Conservation (phyloP, 2,888 invertebrate genomes). For the Ommatoiulus sabulosus region DNA sequence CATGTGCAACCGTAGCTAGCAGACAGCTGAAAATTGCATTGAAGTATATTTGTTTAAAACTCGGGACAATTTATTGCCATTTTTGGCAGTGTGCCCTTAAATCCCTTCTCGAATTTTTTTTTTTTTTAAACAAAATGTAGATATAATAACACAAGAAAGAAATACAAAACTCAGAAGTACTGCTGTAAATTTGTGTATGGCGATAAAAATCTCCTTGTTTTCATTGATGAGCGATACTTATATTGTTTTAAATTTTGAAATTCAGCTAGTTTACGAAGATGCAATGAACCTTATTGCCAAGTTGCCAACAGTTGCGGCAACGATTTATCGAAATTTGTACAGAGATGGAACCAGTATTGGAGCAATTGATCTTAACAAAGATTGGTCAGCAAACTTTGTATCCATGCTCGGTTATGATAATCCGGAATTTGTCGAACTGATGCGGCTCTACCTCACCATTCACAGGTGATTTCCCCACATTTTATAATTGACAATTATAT, state of each 20-base stretch:
- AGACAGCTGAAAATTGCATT: too few species aligned
- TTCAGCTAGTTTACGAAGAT: constrained; percentile 85
- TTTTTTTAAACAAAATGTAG: too few species aligned
- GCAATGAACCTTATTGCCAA: constrained; percentile 95
- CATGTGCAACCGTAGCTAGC: too few species aligned
- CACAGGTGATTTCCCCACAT: constrained; percentile 73
- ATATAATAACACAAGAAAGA: too few species aligned
- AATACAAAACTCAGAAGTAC: too few species aligned
- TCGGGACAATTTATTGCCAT: too few species aligned
- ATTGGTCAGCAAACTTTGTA: constrained; percentile 94
- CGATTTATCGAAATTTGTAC: constrained; percentile 91
- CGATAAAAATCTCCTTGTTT: too few species aligned
- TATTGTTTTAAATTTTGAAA: constrained; percentile 57
- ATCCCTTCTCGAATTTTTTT: too few species aligned
- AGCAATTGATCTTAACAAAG: constrained; percentile 87
- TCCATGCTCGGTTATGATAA: constrained; percentile 89
- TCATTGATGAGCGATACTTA: too few species aligned
- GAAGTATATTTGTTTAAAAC: too few species aligned
- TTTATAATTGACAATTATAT: constrained; percentile 45
- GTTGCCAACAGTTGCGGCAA: constrained; percentile 91
- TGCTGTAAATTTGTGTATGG: too few species aligned
- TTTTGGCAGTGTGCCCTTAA: too few species aligned
- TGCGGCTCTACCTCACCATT: constrained; percentile 93
- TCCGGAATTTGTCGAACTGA: constrained; percentile 85
- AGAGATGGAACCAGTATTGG: constrained; percentile 87